Conservation (phyloP, 2,888 invertebrate genomes). For the Caenorhabditis japonica region DNA sequence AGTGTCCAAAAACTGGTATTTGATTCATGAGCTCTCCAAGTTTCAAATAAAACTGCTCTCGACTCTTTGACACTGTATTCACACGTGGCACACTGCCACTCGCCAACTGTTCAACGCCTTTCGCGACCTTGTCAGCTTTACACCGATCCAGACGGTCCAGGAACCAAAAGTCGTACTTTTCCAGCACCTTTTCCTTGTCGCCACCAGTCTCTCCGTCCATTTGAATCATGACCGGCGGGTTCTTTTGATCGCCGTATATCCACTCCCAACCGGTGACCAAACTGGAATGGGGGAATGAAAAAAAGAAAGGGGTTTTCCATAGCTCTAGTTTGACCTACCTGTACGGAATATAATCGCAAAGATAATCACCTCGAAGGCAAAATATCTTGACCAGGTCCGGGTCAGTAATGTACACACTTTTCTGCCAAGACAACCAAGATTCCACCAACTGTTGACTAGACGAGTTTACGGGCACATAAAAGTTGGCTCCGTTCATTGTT, state of each 20-base stretch:
- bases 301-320: not conserved
- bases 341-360: conserved; percentile 64
- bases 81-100: conserved; percentile 59
- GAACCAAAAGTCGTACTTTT: conserved; percentile 68
- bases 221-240: conserved; percentile 64
- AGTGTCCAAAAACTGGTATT: conserved; percentile 66
- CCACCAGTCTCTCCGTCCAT: conserved; percentile 71
- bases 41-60: conserved; percentile 60
- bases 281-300: conserved; percentile 42
- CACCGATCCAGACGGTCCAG: conserved; percentile 56
- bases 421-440: conserved; percentile 61
- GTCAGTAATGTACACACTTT: conserved; percentile 65
- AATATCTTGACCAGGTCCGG: conserved; percentile 68
- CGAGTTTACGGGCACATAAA: conserved; percentile 50
- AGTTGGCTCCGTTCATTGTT: conserved; percentile 69
- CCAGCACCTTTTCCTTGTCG: conserved; percentile 58
- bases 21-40: conserved; percentile 62
- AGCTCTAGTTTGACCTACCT: conserved; percentile 39
- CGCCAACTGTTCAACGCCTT: conserved; percentile 49
- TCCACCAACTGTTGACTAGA: conserved; percentile 48
- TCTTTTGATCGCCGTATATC: conserved; percentile 67
- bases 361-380: conserved; percentile 61
- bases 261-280: conserved; percentile 68
- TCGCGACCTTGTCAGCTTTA: conserved; percentile 44
- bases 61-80: conserved; percentile 60